Conservation (phyloP, 2,113 vertebrate species). For the Entosphenus tridentatus region DNA sequence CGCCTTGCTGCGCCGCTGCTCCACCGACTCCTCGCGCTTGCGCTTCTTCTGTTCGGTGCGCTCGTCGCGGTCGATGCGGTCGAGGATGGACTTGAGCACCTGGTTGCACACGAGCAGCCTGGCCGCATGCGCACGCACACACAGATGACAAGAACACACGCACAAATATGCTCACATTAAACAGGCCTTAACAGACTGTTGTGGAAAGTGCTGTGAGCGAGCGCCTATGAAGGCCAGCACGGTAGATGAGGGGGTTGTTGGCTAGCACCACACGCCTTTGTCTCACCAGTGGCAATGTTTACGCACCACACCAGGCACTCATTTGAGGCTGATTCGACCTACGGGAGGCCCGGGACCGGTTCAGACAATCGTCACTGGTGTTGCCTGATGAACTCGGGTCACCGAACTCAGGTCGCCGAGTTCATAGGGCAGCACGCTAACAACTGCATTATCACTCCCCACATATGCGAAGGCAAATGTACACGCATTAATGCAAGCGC, state of each 20-base stretch:
- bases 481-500: no score
- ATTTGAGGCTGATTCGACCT: neutral
- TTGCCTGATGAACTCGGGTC: no score
- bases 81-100: slow-evolving; percentile 94
- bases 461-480: no score
- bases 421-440: no score
- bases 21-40: slow-evolving; percentile 80
- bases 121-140: slow-evolving; percentile 7
- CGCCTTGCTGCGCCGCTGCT: slow-evolving; percentile 84
- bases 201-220: neutral
- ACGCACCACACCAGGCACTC: neutral
- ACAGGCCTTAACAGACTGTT: neutral
- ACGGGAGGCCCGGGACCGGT: no score
- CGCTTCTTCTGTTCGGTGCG: slow-evolving; percentile 84
- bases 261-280: neutral
- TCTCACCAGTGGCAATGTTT: neutral
- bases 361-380: no score
- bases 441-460: no score
- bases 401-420: no score
- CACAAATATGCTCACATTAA: neutral
- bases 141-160: neutral
- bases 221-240: neutral
- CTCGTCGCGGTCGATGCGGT: slow-evolving; percentile 97
- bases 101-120: slow-evolving; percentile 99
- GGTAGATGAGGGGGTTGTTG: neutral